A percentile compares a stretch with the other conserved stretches of the same genome.
Evolutionary conservation across 2,113 vertebrate species (phyloP).

Genomic region (Solea senegalensis): DNA sequence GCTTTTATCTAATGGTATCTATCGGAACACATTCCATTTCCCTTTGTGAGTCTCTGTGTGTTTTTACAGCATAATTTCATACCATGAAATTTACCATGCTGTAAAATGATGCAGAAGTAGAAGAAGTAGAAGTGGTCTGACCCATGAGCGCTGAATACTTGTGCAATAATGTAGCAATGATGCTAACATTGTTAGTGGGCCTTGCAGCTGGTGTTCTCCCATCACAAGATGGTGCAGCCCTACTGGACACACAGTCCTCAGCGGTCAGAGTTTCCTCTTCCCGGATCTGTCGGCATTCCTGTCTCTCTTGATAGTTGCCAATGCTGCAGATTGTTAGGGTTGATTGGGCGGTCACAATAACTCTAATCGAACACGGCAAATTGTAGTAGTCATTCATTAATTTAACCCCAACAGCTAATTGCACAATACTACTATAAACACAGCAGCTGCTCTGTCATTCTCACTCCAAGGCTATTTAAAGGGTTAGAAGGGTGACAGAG

Average conservation of each 20-base stretch:
- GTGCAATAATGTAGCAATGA: background rate
- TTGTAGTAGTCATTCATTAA: background rate
- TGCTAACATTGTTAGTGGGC: background rate
- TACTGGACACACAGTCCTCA: too few relatives aligned
- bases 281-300: background rate
- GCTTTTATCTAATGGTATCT: background rate
- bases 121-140: too few relatives aligned
- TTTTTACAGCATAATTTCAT: too few relatives aligned
- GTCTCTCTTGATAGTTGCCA: background rate
- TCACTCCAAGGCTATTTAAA: background rate
- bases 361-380: background rate
- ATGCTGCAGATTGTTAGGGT: background rate
- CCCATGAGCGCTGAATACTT: too few relatives aligned
- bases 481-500: background rate
- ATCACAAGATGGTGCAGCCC: background rate
- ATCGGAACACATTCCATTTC: background rate
- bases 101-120: too few relatives aligned
- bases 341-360: background rate
- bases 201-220: background rate
- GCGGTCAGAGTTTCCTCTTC: background rate
- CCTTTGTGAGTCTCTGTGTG: too few relatives aligned
- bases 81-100: too few relatives aligned
- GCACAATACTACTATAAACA: background rate
- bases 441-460: slow-evolving; percentile 7
- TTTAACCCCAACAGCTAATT: background rate